These are phyloP conservation scores for Caenorhabditis sp. DNA, from an alignment of 2,888 invertebrate species.

Conservation along the genomic window DNA sequence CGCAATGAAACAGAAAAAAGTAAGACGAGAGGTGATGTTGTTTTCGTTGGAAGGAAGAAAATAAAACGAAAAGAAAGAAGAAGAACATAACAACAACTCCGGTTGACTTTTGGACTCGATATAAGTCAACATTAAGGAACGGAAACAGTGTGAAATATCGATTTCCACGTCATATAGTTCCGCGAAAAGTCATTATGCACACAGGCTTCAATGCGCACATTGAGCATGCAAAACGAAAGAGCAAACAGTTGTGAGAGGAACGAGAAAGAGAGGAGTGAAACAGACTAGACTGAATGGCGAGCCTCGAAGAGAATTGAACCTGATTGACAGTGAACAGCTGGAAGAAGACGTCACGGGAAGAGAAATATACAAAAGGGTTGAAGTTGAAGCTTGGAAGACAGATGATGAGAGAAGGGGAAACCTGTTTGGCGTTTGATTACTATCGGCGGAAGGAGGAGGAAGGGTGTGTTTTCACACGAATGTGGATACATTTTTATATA, in stretches of 20 bases:
- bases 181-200: conserved; percentile 44
- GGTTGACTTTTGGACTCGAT: conserved; percentile 46
- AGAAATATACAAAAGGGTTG: conserved; percentile 40
- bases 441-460: conserved; percentile 33
- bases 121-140: conserved; percentile 15
- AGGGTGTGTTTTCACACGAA: conserved; percentile 36
- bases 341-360: conserved; percentile 34
- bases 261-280: conserved; percentile 10
- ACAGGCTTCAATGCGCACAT: conserved; percentile 23
- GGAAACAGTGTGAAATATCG: conserved; percentile 31
- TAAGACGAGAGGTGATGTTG: conserved; percentile 32
- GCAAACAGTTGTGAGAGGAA: conserved; percentile 31
- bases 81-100: conserved; percentile 42
- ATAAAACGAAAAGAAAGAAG: conserved; percentile 6
- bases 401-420: conserved; percentile 29
- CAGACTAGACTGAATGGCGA: conserved; percentile 34
- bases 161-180: conserved; percentile 41
- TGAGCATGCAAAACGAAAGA: conserved; percentile 24
- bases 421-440: conserved; percentile 42
- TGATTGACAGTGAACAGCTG: conserved; percentile 55
- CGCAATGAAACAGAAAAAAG: conserved; percentile 44
- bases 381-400: conserved; percentile 56
- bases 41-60: conserved; percentile 31
- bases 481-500: not conserved
- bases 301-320: not conserved